Base-by-base conservation (phyloP, 2,113 vertebrate species). In the Trogon melanurus region DNA sequence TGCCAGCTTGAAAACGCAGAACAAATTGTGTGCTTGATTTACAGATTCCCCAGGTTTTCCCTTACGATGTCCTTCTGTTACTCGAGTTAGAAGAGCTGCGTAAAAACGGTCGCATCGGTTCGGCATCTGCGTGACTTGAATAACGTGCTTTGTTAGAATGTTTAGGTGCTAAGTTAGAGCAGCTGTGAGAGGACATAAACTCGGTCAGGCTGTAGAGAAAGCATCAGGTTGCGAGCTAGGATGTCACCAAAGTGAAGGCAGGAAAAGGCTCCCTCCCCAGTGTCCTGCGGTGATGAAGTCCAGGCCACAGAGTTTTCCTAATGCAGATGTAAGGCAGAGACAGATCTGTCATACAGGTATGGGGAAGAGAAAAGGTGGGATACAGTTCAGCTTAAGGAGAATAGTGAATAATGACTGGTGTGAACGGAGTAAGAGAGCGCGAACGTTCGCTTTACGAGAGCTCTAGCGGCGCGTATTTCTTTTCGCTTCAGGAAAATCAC, bases 151-250 rank as follows among this genome's bases (percentile, higher is more conserved):
- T 98, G 86, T 98, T 96, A 98, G 98, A 96, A 97, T 97, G 89
- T 98, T 97, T 97, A 98, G 98, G 98, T 98, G 93, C 65, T 98
- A 97, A 98, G 98, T 98, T 98, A 98, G 98, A 98, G 97, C 97
- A 98, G 98, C 98, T 96, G 94, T 97, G 97, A 98, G 96, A 98
- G 98, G 93, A 97, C 95, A 95, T 67, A 88, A 96, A 87, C 95
- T 84, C 93, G 96, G 51, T 97, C 96, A 98, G 98, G 95, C 97
- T 97, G 57, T 98, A 98, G 97, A 83, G 91, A 97, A 95, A 95
- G 79, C 97, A 64, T 96, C 97, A 98, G 98, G 96, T 98, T 97
- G 86, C 96, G 19, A 98, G 97, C 97, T 98, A 98, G 98, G 81
- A 98, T 97, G 97, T 88, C 97, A 97, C 47, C 97, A 97, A 88